phyloP scores from a whole-genome alignment of 2,113 vertebrate species.

The Asarcornis scutulata region DNA sequence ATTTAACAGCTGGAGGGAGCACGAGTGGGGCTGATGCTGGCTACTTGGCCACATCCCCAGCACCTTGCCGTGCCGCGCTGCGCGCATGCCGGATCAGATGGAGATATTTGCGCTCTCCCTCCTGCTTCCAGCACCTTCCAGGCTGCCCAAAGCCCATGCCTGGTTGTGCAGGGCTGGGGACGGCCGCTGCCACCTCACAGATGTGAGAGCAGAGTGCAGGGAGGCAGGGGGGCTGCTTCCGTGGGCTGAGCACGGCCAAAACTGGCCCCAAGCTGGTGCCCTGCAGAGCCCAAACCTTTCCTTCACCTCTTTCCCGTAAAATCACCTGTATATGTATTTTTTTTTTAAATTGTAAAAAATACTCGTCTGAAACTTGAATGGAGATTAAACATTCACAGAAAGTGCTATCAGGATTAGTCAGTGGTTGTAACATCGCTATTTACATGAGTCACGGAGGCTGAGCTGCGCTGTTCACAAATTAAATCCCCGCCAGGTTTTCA shows the following conservation, averaged over 20 bases:
- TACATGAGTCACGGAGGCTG: slow-evolving; percentile 64
- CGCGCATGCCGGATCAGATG: background rate
- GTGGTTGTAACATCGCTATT: background rate
- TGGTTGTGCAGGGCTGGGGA: fast-evolving
- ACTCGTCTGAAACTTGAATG: background rate
- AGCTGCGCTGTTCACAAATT: slow-evolving; percentile 10
- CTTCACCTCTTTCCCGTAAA: background rate
- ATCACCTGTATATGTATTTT: background rate
- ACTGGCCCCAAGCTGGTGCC: fast-evolving
- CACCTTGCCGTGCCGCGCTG: no score
- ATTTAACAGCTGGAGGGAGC: no score
- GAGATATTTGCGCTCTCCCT: background rate
- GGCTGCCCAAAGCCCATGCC: background rate
- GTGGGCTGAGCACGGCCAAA: background rate
- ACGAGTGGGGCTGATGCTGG: no score
- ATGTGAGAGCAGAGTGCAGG: background rate
- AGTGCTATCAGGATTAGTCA: slow-evolving; percentile 47
- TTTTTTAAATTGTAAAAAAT: background rate
- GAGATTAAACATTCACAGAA: background rate
- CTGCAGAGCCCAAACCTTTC: background rate
- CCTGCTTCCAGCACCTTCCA: background rate
- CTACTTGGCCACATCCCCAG: no score
- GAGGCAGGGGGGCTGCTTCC: fast-evolving
- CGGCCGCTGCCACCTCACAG: fast-evolving
- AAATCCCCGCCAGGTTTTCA: slow-evolving; percentile 32